phyloP scores from a whole-genome alignment of 2,888 invertebrate species.

The Mayetiola destructor region DNA sequence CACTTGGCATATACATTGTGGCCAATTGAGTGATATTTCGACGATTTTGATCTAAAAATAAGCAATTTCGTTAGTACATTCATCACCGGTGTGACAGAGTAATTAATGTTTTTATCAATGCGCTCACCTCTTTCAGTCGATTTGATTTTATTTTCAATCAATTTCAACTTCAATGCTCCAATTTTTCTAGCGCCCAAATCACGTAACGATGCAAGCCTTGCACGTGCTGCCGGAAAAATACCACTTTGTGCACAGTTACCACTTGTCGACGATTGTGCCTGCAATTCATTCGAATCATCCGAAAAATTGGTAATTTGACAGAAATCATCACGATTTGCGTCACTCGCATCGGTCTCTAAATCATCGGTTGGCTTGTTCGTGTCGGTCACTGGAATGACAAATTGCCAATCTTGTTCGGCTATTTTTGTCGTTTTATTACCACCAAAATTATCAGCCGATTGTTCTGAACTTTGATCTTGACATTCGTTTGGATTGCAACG shows the following conservation, averaged over 20 bases:
- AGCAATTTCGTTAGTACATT: not conserved
- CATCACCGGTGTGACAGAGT: not conserved
- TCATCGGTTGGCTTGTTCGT: not conserved
- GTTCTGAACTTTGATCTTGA: not conserved
- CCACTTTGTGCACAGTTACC: constrained; percentile 18
- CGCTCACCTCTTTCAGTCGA: constrained; percentile 15
- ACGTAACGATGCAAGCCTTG: constrained; percentile 47
- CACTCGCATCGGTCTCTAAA: constrained; percentile 21
- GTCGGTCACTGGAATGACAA: constrained; percentile 29
- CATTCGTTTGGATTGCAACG: constrained; percentile 14
- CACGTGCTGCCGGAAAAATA: constrained; percentile 35
- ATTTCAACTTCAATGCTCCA: constrained; percentile 45
- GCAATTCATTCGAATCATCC: not conserved
- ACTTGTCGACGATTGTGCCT: constrained; percentile 17
- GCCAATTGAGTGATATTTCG: constrained; percentile 24
- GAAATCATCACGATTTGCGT: constrained; percentile 20
- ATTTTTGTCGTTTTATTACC: constrained; percentile 8
- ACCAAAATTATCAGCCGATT: not conserved
- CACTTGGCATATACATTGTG: constrained; percentile 32
- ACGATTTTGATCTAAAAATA: constrained; percentile 22
- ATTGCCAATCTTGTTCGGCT: constrained; percentile 29
- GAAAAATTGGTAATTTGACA: not conserved
- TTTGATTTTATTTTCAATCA: constrained; percentile 35
- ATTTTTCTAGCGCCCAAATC: constrained; percentile 55
- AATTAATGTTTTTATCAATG: not conserved